Evolutionary conservation across 1,140 invertebrate genomes (phyloP), one percentile per base, ranked within the genome.

Genomic region (Uloborus diversus): DNA sequence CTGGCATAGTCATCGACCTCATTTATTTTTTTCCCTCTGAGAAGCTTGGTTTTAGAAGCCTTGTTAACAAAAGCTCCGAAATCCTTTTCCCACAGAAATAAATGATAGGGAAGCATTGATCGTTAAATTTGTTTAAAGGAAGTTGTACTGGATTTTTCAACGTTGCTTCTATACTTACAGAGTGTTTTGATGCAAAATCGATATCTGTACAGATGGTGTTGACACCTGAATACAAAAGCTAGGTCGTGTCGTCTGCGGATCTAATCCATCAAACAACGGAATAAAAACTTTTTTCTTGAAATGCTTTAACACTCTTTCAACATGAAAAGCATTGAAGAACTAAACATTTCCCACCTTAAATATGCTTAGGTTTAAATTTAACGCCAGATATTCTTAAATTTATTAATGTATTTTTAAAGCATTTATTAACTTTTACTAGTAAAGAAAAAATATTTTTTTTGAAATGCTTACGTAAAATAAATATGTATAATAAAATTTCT

Each of bases 131-230:
- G 57, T 59, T 73, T 73, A 73, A 71, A 73, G 37, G 57, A 73
- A 73, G 57, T 73, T 73, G 42, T 62, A 62, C 57, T 33, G 23
- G 53, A 47, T 73, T 73, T 73, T 73, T 73, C 51, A 51, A 59
- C 70, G 23, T 73, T 28, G 28, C 70, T 62, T 73, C 70, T 49
- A 51, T 73, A 62, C 70, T 73, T 62, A 51, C 57, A 73, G 57
- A 62, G 49, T 62, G 70, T 73, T 73, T 73, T 73, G 70, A 73
- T 73, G 70, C 70, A 73, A 73, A 73, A 73, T 73, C 70, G 62
- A 73, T 73, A 73, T 49, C 20, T 23, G 30, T 62, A 56, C 57
- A 73, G 70, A 73, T 73, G 57, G 70, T 73, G 56, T 49, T 73
- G 70, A 42, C 57, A 62, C 70, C 35, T 47, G 28, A 20, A 28